phyloP scores from a whole-genome alignment of 1,140 invertebrate species.

The Parasteatoda tepidariorum region DNA sequence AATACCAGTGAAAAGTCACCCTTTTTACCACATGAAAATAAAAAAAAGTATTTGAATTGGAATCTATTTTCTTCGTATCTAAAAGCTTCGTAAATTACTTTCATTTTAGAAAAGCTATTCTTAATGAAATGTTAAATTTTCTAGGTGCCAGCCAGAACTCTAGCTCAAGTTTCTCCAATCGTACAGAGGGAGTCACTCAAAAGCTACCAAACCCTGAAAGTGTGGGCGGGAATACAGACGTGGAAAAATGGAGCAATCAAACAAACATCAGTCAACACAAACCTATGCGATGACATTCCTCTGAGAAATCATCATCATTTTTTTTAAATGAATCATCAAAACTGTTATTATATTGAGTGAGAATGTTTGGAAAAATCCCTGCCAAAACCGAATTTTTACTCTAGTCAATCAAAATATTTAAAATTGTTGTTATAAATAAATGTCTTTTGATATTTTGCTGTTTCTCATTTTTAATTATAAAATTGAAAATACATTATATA shows the following conservation, averaged over 20 bases:
- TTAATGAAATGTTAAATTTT: no score
- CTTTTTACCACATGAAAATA: no score
- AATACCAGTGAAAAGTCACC: no score
- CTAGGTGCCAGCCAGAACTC: neutral
- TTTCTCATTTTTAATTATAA: no score
- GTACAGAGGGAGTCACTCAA: neutral
- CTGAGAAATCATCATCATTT: conserved; percentile 28
- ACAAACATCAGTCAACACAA: conserved; percentile 38
- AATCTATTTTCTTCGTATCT: no score
- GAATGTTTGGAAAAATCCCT: conserved; percentile 37
- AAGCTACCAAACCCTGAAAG: neutral
- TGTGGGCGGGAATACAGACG: neutral
- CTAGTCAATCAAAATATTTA: conserved; percentile 53
- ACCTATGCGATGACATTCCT: conserved; percentile 38
- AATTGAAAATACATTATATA: no score
- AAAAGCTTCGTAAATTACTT: no score
- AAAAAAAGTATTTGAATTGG: no score
- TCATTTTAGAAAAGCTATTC: no score
- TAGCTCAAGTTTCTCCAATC: conserved; percentile 19
- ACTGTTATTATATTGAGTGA: conserved; percentile 33
- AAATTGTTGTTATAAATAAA: conserved; percentile 46
- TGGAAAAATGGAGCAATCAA: conserved; percentile 45
- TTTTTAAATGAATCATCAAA: conserved; percentile 13
- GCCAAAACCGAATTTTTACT: conserved; percentile 58
- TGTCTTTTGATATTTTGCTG: no score